phyloP scores from a whole-genome alignment of 1,140 invertebrate genomes.

The Drosophila truncata region DNA sequence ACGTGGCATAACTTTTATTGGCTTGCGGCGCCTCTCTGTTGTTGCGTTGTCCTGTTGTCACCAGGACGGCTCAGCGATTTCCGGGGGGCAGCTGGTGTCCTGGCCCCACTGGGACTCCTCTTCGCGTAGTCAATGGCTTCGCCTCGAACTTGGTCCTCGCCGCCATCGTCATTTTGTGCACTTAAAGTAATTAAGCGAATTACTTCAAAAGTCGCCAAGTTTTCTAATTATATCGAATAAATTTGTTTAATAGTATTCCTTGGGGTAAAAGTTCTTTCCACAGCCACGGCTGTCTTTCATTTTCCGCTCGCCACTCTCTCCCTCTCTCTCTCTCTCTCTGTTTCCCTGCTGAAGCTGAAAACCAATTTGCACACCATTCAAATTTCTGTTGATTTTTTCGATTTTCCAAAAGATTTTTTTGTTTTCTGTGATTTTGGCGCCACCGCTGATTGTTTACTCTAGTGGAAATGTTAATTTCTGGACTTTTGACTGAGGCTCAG shows the following conservation, averaged over 20 bases:
- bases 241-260: constrained; percentile 81
- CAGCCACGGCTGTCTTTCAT: constrained; percentile 29
- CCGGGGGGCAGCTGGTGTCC: constrained; percentile 10
- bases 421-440: constrained; percentile 64
- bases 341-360: constrained; percentile 25
- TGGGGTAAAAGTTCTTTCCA: constrained; percentile 42
- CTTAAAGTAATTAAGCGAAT: constrained; percentile 83
- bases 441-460: constrained; percentile 73
- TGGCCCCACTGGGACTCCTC: constrained; percentile 2
- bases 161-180: constrained; percentile 57
- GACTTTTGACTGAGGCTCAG: constrained; percentile 72
- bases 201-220: constrained; percentile 84
- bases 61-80: constrained; percentile 44
- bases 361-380: constrained; percentile 73
- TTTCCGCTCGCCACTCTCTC: constrained; percentile 8
- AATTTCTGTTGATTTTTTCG: constrained; percentile 31
- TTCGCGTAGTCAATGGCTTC: constrained; percentile 31
- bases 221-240: constrained; percentile 85
- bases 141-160: constrained; percentile 49
- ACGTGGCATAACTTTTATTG: constrained; percentile 71
- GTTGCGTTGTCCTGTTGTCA: constrained; percentile 58
- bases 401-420: constrained; percentile 39
- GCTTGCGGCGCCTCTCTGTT: constrained; percentile 68
- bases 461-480: constrained; percentile 81
- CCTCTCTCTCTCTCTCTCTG: neutral